Percentiles rank a stretch among this genome's conserved stretches.
These are phyloP conservation scores for Astyanax mexicanus DNA, from an alignment of 2,797 vertebrate species.

Conservation along the genomic window DNA sequence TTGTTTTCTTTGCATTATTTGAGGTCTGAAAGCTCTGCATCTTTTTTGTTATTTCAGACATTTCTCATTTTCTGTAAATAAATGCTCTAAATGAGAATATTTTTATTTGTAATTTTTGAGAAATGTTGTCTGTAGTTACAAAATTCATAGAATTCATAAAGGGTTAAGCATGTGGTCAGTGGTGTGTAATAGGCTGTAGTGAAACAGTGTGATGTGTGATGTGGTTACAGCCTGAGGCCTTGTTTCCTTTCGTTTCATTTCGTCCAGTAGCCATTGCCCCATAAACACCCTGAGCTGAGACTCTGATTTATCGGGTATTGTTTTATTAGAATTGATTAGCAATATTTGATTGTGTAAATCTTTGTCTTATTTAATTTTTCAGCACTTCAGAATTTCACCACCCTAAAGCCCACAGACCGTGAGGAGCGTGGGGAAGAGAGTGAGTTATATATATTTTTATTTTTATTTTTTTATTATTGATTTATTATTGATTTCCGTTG, in stretches of 20 bases:
- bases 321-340: not conserved
- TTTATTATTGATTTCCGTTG: too few species aligned
- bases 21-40: too few species aligned
- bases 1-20: too few species aligned
- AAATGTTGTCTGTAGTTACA: too few species aligned
- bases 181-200: not conserved
- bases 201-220: not conserved
- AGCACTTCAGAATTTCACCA: slow-evolving; percentile 10
- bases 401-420: not conserved
- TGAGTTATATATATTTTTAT: too few species aligned
- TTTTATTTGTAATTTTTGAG: too few species aligned
- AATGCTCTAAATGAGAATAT: too few species aligned
- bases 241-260: not conserved
- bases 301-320: too few species aligned
- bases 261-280: not conserved
- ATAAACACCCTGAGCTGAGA: not conserved
- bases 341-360: not conserved
- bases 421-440: not conserved
- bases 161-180: not conserved
- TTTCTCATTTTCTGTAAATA: too few species aligned
- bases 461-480: too few species aligned
- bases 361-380: slow-evolving; percentile 1
- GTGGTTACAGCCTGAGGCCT: not conserved
- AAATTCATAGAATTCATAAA: too few species aligned
- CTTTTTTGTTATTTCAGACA: too few species aligned